Percentiles rank a stretch among this genome's conserved stretches.
phyloP scores from a whole-genome alignment of 1,140 invertebrate species.

The Mesaphorura yosii region DNA sequence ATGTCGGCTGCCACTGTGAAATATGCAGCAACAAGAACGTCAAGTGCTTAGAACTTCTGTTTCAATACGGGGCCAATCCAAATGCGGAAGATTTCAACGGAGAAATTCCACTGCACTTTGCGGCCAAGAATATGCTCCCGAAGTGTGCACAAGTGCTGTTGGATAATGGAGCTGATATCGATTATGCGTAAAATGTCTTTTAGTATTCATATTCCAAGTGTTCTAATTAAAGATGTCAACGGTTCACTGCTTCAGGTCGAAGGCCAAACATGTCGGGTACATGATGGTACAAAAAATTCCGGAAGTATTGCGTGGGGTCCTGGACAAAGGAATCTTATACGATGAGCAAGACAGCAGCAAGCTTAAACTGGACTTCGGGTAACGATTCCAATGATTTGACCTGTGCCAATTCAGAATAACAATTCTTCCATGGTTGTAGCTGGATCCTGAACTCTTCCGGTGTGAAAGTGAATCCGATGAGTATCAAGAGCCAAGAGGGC shows the following conservation, averaged over 20 bases:
- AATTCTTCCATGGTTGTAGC: too few relatives aligned
- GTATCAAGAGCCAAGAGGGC: too few relatives aligned
- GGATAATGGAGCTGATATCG: conserved; percentile 13
- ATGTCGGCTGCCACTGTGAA: conserved; percentile 19
- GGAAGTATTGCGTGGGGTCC: conserved; percentile 8
- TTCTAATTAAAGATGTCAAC: neutral
- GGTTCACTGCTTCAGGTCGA: neutral
- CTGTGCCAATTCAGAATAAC: too few relatives aligned
- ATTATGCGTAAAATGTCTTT: conserved; percentile 8
- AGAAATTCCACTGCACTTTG: conserved; percentile 37
- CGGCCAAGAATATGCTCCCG: conserved; percentile 14
- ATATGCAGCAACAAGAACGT: conserved; percentile 4
- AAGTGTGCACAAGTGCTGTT: conserved; percentile 7
- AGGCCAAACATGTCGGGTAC: conserved; percentile 5
- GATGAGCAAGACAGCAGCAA: conserved; percentile 3
- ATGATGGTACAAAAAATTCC: conserved; percentile 12
- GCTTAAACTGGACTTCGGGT: conserved; percentile 19
- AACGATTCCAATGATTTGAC: neutral
- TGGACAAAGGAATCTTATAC: conserved; percentile 15
- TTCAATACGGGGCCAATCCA: conserved; percentile 36
- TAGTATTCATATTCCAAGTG: neutral
- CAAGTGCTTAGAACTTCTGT: conserved; percentile 12
- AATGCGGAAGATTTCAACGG: conserved; percentile 37
- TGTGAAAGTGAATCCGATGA: too few relatives aligned
- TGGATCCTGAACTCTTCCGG: too few relatives aligned